A percentile compares a stretch with the other conserved stretches of the same genome.
These are phyloP conservation scores for Ciona savignyi DNA, from an alignment of 23 tunicate species.

Conservation along the genomic window DNA sequence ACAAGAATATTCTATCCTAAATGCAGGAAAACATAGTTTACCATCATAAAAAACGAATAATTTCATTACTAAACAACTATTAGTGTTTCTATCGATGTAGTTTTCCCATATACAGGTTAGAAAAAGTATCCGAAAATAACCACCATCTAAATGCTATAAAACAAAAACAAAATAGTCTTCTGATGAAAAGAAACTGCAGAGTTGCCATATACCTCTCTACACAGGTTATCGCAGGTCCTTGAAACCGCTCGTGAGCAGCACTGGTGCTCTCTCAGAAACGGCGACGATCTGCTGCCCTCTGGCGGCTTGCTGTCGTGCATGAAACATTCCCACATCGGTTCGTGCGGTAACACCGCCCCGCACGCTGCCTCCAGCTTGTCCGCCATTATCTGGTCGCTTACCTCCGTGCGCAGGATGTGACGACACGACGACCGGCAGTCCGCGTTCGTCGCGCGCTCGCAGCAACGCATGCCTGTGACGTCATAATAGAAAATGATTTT, in stretches of 20 bases:
- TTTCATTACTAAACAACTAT: too few relatives aligned
- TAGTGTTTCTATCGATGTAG: too few relatives aligned
- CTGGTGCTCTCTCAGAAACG: slow-evolving; percentile 23
- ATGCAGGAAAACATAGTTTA: too few relatives aligned
- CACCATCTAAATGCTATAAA: too few relatives aligned
- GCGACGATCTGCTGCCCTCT: slow-evolving; percentile 3
- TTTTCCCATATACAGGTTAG: too few relatives aligned
- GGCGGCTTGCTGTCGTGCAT: background rate
- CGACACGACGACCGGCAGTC: slow-evolving; percentile 38
- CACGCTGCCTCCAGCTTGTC: slow-evolving; percentile 27
- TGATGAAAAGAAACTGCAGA: too few relatives aligned
- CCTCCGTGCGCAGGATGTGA: slow-evolving; percentile 22
- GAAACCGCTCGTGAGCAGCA: slow-evolving; percentile 62
- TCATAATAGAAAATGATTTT: background rate
- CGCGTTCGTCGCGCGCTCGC: slow-evolving; percentile 27
- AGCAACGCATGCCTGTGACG: slow-evolving; percentile 47
- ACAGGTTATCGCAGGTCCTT: slow-evolving; percentile 38
- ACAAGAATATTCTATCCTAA: too few relatives aligned
- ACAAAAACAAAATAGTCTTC: too few relatives aligned
- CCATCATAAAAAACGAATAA: too few relatives aligned
- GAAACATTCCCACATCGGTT: slow-evolving; percentile 85
- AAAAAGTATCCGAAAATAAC: too few relatives aligned
- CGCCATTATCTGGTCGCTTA: slow-evolving; percentile 16
- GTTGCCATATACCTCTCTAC: slow-evolving; percentile 47
- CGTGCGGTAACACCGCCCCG: slow-evolving; percentile 46